Conservation (phyloP, 2,113 vertebrate species). For the Periophthalmodon schlosseri region DNA sequence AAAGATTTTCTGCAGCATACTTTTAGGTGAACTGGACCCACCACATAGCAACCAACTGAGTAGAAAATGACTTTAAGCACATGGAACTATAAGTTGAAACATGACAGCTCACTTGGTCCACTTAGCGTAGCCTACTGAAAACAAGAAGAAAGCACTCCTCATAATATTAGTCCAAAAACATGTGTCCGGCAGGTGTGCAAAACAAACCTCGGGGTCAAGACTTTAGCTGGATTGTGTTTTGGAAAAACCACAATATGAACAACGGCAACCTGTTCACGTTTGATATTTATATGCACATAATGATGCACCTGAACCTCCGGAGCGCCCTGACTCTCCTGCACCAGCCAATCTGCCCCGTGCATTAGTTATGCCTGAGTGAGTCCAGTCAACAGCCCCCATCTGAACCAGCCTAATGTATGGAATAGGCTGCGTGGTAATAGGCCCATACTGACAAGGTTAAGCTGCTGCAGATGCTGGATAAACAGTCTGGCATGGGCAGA, state of each 20-base stretch:
- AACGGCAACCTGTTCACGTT: slow-evolving; percentile 60
- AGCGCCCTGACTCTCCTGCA: slow-evolving; percentile 66
- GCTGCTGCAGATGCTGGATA: slow-evolving; percentile 57
- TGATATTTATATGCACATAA: slow-evolving; percentile 79
- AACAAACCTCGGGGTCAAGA: slow-evolving; percentile 45
- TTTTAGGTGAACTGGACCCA: background rate
- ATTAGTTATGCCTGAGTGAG: slow-evolving; percentile 81
- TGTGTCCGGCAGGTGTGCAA: slow-evolving; percentile 48
- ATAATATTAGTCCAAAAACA: slow-evolving; percentile 46
- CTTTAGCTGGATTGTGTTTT: slow-evolving; percentile 53
- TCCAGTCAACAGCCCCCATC: slow-evolving; percentile 76
- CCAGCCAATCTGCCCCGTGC: slow-evolving; percentile 70
- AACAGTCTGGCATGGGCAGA: slow-evolving; percentile 60
- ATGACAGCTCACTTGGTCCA: background rate
- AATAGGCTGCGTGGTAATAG: slow-evolving; percentile 60
- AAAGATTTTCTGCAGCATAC: background rate
- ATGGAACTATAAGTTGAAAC: background rate
- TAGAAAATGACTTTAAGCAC: background rate
- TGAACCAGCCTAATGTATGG: slow-evolving; percentile 74
- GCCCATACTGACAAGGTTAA: slow-evolving; percentile 75
- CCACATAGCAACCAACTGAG: background rate
- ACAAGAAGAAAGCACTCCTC: slow-evolving; percentile 10
- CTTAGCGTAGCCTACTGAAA: background rate
- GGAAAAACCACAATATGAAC: slow-evolving; percentile 42
- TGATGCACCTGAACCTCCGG: slow-evolving; percentile 63